Conservation (phyloP, 2,797 vertebrate genomes). For the Ceryle rudis region DNA sequence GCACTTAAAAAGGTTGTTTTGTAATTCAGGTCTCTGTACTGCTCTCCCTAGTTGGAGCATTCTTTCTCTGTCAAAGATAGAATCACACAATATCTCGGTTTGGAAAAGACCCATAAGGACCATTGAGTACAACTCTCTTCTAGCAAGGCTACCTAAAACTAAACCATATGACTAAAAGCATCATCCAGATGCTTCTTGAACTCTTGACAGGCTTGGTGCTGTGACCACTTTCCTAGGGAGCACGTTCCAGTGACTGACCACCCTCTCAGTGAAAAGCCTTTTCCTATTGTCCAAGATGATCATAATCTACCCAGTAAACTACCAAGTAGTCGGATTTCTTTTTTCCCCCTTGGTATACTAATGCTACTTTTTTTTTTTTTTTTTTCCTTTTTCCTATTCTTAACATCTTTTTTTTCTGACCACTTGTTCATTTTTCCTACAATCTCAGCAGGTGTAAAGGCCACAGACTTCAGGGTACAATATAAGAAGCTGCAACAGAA, state of each 20-base stretch:
- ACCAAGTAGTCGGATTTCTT: neutral
- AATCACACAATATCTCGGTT: neutral
- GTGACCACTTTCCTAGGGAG: neutral
- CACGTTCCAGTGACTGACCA: neutral
- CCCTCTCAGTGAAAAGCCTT: neutral
- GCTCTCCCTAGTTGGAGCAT: neutral
- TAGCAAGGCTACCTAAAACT: neutral
- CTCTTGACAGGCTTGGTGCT: neutral
- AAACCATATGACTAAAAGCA: neutral
- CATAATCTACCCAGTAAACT: neutral
- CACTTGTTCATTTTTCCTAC: neutral
- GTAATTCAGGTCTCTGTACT: neutral
- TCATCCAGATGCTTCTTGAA: neutral
- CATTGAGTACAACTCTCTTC: neutral
- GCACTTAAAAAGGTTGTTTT: neutral
- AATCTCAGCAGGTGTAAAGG: neutral
- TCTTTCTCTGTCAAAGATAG: neutral
- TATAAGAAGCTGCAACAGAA: neutral
- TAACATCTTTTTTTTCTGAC: neutral
- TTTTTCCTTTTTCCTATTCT: neutral
- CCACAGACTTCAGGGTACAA: neutral
- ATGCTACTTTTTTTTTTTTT: neutral
- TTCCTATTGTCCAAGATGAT: neutral
- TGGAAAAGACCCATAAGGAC: neutral
- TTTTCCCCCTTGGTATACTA: neutral